Evolutionary conservation across 23 tunicate species (phyloP).

Genomic region (Halocynthia roretzi): DNA sequence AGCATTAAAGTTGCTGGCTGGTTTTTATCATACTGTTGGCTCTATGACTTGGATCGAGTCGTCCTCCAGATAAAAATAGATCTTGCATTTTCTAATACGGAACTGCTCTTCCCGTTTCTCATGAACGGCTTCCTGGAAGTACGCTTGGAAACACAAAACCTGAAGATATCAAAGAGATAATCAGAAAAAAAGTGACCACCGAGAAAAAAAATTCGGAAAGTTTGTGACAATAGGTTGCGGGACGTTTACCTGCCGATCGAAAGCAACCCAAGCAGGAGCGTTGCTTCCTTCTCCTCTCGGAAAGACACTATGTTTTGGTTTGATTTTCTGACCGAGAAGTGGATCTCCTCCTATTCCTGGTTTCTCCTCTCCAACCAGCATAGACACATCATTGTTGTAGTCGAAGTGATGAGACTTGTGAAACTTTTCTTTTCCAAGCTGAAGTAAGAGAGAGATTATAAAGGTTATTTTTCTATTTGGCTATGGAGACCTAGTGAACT

Average conservation of each 20-base stretch:
- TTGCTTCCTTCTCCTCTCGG: conserved; percentile 85
- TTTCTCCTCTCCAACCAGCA: conserved; percentile 87
- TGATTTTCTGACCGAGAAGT: conserved; percentile 72
- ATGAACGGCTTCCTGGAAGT: conserved; percentile 93
- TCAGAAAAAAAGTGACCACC: neutral
- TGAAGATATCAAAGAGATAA: conserved; percentile 11
- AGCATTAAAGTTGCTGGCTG: neutral
- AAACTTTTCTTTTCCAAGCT: conserved; percentile 92
- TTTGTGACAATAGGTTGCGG: neutral
- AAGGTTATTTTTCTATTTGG: no score
- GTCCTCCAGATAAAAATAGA: conserved; percentile 96
- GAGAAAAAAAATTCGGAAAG: neutral
- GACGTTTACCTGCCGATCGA: conserved; percentile 76
- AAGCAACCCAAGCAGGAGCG: conserved; percentile 99
- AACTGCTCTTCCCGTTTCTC: conserved; percentile 91
- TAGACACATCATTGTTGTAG: conserved; percentile 69
- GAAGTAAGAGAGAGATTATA: neutral
- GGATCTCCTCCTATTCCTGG: conserved; percentile 96
- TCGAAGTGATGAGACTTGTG: conserved; percentile 99
- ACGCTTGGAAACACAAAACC: conserved; percentile 88
- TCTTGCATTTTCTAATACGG: conserved; percentile 81
- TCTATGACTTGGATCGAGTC: conserved; percentile 98
- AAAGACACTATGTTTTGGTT: conserved; percentile 67
- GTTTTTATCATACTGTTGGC: conserved; percentile 35
- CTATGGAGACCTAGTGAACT: no score